A percentile compares a stretch with the other conserved stretches of the same genome.
phyloP scores from a whole-genome alignment of 2,113 vertebrate species.

The Trachemys scripta region DNA sequence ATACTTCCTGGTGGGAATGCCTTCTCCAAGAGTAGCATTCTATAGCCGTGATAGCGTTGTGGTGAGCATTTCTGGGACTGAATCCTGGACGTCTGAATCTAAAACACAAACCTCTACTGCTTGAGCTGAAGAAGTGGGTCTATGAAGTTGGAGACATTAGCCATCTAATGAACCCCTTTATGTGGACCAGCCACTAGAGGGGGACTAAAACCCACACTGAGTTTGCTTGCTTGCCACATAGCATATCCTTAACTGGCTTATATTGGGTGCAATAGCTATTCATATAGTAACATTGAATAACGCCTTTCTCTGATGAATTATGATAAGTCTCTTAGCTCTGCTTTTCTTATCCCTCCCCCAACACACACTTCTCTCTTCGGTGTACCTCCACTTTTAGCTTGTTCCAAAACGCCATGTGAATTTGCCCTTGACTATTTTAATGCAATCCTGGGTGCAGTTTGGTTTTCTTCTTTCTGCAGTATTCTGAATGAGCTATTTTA shows the following conservation, averaged over 20 bases:
- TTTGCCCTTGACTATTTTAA: neutral
- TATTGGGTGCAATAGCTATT: neutral
- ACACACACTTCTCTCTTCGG: neutral
- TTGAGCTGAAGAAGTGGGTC: slow-evolving; percentile 63
- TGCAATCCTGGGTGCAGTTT: neutral
- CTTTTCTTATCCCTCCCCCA: neutral
- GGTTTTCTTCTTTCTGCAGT: slow-evolving; percentile 7
- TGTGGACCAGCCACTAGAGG: slow-evolving; percentile 40
- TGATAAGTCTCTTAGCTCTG: neutral
- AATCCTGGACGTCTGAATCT: neutral
- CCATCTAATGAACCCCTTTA: slow-evolving; percentile 54
- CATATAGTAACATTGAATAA: neutral
- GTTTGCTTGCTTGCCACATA: neutral
- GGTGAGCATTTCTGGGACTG: slow-evolving; percentile 55
- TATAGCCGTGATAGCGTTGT: slow-evolving; percentile 28
- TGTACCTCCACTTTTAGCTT: neutral
- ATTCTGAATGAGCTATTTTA: neutral
- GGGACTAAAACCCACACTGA: slow-evolving; percentile 36
- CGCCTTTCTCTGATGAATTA: neutral
- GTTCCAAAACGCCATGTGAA: slow-evolving; percentile 19
- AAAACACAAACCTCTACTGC: slow-evolving; percentile 39
- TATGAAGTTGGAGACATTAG: slow-evolving; percentile 54
- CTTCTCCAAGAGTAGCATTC: neutral
- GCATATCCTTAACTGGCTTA: neutral
- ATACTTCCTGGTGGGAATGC: too few species aligned